Evolutionary conservation across 2,113 vertebrate genomes (phyloP), one percentile per base, ranked within the genome.

Genomic region (Formicarius rufipectus): DNA sequence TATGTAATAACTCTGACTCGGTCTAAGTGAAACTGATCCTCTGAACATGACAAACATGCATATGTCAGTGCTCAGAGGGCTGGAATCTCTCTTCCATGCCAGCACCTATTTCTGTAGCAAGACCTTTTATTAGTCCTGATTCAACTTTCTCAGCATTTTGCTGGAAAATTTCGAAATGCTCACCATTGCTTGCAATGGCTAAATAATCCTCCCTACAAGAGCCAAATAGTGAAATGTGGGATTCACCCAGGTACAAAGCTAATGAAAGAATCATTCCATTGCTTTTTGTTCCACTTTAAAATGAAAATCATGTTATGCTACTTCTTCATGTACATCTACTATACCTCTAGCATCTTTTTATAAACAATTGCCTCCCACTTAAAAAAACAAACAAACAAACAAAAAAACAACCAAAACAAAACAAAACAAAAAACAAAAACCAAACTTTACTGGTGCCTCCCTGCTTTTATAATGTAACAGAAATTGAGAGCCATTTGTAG

Each of bases 91-190:
- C 81, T 84, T 60, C 72, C 64, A 50, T 66, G 87, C 79, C 94
- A 96, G 82, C 28, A 45, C 60, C 78, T 95, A 87, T 84, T 95
- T 95, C 71, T 93, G 82, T 78, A 75, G 60, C 22, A 49, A 75
- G 89, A 74, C 31, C 37, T 93, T 96, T 87, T 64, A 72, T 71
- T 90, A 92, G 90, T 78, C 64, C 42, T 86, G 62, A 78, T 80
- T 90, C 53, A 47, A 7, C 94, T 76, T 95, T 49, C 50, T 89
- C 45, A 50, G 42, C 7, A 3, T 60, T 64, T 67, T 66, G 42
- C 59, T 83, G 59, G 77, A 85, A 75, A 93, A 71, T 83, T 86
- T 94, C 58, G 63, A 90, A 95, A 49, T 30, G 47, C 30, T 67
- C 44, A 45, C 17, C 23, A 50, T 9, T 47, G 35, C 59, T 89